Conservation (phyloP, 2,113 vertebrate species). For the Talpa occidentalis region DNA sequence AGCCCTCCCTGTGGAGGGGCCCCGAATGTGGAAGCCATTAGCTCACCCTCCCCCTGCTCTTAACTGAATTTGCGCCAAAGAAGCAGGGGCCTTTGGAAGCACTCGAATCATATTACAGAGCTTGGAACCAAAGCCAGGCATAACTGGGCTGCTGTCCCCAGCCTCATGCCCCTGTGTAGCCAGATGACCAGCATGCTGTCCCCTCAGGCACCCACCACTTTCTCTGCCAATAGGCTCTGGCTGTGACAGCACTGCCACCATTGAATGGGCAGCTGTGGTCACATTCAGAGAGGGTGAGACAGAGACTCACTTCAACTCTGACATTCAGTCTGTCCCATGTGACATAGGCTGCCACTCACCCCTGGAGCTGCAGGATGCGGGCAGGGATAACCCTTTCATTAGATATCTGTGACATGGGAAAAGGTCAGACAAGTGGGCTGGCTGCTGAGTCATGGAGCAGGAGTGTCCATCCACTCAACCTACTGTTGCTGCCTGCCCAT, state of each 20-base stretch:
- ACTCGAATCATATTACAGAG: conserved; percentile 25
- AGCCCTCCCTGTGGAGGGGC: not conserved
- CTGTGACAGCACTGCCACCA: conserved; percentile 67
- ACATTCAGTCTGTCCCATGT: conserved; percentile 83
- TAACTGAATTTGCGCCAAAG: conserved; percentile 59
- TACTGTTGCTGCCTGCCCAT: not conserved
- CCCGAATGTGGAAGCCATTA: conserved; percentile 51
- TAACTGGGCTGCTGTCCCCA: not conserved
- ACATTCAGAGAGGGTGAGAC: conserved; percentile 74
- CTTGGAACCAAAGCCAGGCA: conserved; percentile 24
- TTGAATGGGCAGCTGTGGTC: conserved; percentile 70
- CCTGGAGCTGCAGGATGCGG: conserved; percentile 64
- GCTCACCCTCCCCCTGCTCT: not conserved
- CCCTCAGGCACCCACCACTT: not conserved
- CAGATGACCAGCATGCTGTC: not conserved
- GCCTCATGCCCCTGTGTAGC: not conserved
- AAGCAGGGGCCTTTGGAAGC: not conserved
- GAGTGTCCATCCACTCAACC: not conserved
- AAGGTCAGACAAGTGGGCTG: conserved; percentile 53
- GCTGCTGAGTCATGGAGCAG: conserved; percentile 62
- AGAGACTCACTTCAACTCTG: conserved; percentile 85
- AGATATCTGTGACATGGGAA: conserved; percentile 59
- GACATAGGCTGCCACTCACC: conserved; percentile 79
- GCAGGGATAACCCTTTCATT: conserved; percentile 68
- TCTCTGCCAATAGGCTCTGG: conserved; percentile 69